Conservation (phyloP, 2,888 invertebrate species). For the Cheilosia scutellata region DNA sequence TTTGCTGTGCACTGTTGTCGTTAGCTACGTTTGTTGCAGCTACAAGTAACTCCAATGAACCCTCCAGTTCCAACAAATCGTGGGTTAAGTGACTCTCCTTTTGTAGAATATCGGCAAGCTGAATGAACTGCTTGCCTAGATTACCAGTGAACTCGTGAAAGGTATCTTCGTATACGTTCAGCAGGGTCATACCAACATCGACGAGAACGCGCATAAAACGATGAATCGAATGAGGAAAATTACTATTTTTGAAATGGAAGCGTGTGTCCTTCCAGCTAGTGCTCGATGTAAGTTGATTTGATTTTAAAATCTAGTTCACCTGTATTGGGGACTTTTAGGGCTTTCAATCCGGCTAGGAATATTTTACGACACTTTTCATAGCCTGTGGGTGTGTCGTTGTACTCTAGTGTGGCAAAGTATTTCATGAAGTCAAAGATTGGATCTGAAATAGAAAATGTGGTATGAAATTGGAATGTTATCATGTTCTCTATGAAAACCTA, state of each 20-base stretch:
- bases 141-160: conserved; percentile 87
- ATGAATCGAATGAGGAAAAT: conserved; percentile 89
- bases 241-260: conserved; percentile 88
- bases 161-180: conserved; percentile 90
- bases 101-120: conserved; percentile 87
- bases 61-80: conserved; percentile 88
- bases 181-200: conserved; percentile 89
- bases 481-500: conserved; percentile 76
- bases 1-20: conserved; percentile 55
- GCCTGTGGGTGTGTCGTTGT: conserved; percentile 89
- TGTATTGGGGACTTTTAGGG: conserved; percentile 85
- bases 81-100: conserved; percentile 89
- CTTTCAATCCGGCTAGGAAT: conserved; percentile 88
- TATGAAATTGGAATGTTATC: conserved; percentile 8
- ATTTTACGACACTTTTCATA: conserved; percentile 89
- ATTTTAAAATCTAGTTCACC: conserved; percentile 85
- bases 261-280: conserved; percentile 89
- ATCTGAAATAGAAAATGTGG: conserved; percentile 84
- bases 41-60: conserved; percentile 88
- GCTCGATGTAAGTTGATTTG: conserved; percentile 87
- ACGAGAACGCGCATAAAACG: conserved; percentile 90
- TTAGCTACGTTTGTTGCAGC: conserved; percentile 86
- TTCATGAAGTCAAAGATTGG: conserved; percentile 88
- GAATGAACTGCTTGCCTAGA: conserved; percentile 86
- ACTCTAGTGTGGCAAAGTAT: conserved; percentile 88